Evolutionary conservation across 2,888 invertebrate species (phyloP), one percentile per base, ranked within the genome.

Genomic region (Gibbula magus): DNA sequence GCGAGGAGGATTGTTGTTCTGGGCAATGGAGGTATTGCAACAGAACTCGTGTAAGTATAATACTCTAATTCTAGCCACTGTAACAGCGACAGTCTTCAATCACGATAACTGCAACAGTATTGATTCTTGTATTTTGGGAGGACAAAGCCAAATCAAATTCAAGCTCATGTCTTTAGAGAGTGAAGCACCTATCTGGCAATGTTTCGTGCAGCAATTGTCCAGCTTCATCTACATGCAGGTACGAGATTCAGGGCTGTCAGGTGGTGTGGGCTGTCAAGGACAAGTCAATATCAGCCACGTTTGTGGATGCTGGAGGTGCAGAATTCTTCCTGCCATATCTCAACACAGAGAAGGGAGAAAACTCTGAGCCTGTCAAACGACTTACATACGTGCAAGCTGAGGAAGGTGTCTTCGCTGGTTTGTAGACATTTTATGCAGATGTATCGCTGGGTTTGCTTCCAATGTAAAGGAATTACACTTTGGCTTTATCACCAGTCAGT

Each of bases 21-120:
- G 75, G 99, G 99, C 10, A 99, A 99, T 94, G 99, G 99, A 51
- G 99, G 99, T 18, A 99, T 99, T 90, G 99, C 99, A 61, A 98
- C 98, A 56, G 99, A 99, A 94, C 94, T 99, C 86, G 96, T 97
- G 78, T 96, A 90, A 88, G 91, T 88, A 29, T 20, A 53, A 16
- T 32, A 4, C 16, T 3, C 20, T n/a, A n/a, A n/a, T n/a, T n/a
- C n/a, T n/a, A 35, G 7, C 7, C 3, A 35, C 35, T 35, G 3
- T 35, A 35, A 35, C 35, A 5, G 7, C 35, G 7, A 35, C 3
- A 35, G 35, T 35, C 3, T 35, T 35, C n/a, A 35, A 35, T 35
- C 3, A 35, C 35, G 3, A 5, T 35, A 35, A 35, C 35, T 35
- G 7, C 35, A 35, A 35, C 3, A 35, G 35, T 35, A 35, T 35